Evolutionary conservation across 2,888 invertebrate species (phyloP).

Genomic region (Coremacera marginata): DNA sequence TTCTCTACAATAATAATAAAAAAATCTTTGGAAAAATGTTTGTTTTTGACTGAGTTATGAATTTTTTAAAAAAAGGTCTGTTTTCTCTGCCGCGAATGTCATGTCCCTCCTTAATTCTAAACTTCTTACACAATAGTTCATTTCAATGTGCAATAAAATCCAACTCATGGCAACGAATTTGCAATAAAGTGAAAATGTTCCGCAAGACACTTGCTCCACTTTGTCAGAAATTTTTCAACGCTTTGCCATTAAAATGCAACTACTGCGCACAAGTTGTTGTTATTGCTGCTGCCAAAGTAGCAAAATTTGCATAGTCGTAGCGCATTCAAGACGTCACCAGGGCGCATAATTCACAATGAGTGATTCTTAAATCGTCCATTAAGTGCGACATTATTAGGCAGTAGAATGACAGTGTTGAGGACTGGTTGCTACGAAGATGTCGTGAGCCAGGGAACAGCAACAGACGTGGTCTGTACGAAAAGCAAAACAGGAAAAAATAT

Average conservation of each 20-base stretch:
- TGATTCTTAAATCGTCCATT: conserved; percentile 65
- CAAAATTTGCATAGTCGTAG: conserved; percentile 33
- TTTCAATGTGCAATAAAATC: neutral
- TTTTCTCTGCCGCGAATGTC: too few species aligned
- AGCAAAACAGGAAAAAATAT: too few species aligned
- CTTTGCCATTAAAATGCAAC: conserved; percentile 13
- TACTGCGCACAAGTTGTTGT: neutral
- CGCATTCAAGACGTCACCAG: conserved; percentile 52
- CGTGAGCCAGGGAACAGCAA: conserved; percentile 1
- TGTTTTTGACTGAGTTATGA: too few species aligned
- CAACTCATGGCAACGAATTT: neutral
- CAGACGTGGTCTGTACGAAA: too few species aligned
- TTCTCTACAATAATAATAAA: too few species aligned
- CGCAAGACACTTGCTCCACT: conserved; percentile 24
- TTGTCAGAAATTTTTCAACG: conserved; percentile 36
- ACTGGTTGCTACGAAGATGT: conserved; percentile 24
- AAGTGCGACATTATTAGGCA: conserved; percentile 48
- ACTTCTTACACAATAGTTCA: neutral
- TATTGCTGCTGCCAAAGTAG: conserved; percentile 14
- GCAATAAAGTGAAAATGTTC: neutral
- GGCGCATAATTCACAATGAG: conserved; percentile 65
- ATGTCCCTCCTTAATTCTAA: too few species aligned
- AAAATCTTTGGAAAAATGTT: too few species aligned
- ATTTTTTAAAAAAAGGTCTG: too few species aligned
- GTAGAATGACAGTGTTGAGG: conserved; percentile 23